Evolutionary conservation across 2,888 invertebrate species (phyloP).

Genomic region (Stenolophus ochropezus): DNA sequence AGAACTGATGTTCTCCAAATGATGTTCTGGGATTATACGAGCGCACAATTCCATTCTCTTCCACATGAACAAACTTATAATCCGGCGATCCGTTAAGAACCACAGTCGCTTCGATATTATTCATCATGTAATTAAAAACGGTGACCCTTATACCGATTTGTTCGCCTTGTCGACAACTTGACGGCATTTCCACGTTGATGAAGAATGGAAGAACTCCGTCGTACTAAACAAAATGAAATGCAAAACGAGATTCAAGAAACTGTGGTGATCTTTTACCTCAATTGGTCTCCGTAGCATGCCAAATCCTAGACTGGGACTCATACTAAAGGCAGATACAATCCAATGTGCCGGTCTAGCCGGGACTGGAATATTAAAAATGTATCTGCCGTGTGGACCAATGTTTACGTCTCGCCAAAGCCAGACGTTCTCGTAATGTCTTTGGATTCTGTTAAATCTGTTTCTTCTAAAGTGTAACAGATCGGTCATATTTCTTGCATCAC

Average conservation of each 20-base stretch:
- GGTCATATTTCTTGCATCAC: conserved; percentile 79
- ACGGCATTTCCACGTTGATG: conserved; percentile 95
- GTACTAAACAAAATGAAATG: conserved; percentile 80
- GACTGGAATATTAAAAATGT: conserved; percentile 90
- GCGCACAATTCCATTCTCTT: conserved; percentile 88
- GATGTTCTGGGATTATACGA: conserved; percentile 94
- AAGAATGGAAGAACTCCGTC: conserved; percentile 94
- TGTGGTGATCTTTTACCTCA: no score
- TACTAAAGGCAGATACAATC: conserved; percentile 94
- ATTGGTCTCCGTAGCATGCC: conserved; percentile 89
- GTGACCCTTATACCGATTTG: conserved; percentile 94
- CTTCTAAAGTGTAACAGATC: conserved; percentile 85
- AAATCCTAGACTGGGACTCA: conserved; percentile 90
- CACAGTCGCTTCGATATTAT: conserved; percentile 89
- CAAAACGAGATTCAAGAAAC: no score
- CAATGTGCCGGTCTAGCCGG: conserved; percentile 90
- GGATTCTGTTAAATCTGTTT: conserved; percentile 90
- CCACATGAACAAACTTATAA: conserved; percentile 94
- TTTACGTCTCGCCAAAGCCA: conserved; percentile 97
- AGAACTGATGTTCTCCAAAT: conserved; percentile 95
- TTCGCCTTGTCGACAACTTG: conserved; percentile 89
- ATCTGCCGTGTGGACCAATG: conserved; percentile 93
- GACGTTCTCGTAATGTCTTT: conserved; percentile 93
- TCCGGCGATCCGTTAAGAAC: conserved; percentile 89
- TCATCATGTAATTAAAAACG: conserved; percentile 94